Conservation (phyloP, 1,140 invertebrate genomes). For the Brachystomella parvula region DNA sequence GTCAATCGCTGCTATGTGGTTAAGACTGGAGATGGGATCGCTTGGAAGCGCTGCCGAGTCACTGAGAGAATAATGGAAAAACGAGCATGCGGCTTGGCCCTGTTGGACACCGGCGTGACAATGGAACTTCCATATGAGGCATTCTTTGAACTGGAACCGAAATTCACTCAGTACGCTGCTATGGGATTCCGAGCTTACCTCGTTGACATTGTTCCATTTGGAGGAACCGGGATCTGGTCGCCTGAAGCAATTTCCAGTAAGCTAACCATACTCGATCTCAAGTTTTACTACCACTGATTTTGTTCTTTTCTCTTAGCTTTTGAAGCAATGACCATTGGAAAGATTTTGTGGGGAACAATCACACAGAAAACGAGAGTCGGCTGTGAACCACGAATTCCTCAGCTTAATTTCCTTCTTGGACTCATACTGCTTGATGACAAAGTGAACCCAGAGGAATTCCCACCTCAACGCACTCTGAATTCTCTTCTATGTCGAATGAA, state of each 20-base stretch:
- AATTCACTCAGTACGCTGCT: background rate
- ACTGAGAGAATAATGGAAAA: background rate
- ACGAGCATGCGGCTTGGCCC: background rate
- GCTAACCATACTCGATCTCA: background rate
- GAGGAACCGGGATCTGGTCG: background rate
- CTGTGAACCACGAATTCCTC: background rate
- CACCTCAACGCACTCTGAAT: background rate
- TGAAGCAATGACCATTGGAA: background rate
- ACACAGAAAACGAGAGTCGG: too few relatives aligned
- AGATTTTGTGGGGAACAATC: background rate
- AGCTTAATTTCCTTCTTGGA: background rate
- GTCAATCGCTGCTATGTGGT: background rate
- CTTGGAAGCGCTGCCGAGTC: background rate
- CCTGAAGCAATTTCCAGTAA: background rate
- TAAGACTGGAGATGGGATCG: background rate
- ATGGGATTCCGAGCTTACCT: slow-evolving; percentile 1
- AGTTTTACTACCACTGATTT: background rate
- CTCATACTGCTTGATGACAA: background rate
- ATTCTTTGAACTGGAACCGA: background rate
- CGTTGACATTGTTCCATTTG: background rate
- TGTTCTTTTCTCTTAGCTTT: background rate
- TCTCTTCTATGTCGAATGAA: background rate
- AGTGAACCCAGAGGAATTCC: background rate
- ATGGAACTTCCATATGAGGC: background rate
- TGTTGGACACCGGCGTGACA: background rate